Conservation (phyloP, 2,797 vertebrate genomes). For the Notolepis coatsorum region DNA sequence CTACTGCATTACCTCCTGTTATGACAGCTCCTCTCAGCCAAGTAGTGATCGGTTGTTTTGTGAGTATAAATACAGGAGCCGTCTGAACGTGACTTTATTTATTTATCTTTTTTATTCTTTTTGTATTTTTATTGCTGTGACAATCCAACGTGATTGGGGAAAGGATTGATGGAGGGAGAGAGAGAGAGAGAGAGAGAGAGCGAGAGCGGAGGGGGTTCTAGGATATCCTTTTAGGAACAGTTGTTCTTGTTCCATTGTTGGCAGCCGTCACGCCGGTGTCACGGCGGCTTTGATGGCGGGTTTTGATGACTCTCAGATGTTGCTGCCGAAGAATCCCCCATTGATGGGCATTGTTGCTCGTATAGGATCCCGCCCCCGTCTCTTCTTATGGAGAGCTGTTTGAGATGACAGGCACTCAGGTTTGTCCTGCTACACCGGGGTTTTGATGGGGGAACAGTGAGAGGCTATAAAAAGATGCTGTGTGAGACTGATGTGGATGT, state of each 20-base stretch:
- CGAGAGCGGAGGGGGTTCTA: constrained; percentile 12
- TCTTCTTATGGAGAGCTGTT: constrained; percentile 57
- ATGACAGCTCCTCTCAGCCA: constrained; percentile 34
- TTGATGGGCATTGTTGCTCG: constrained; percentile 61
- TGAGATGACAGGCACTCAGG: constrained; percentile 46
- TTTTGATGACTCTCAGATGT: constrained; percentile 69
- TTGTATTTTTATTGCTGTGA: constrained; percentile 48
- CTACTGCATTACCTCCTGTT: constrained; percentile 38
- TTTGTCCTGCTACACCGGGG: constrained; percentile 38
- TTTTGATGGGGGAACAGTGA: constrained; percentile 28
- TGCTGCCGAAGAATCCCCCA: constrained; percentile 67
- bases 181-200: neutral
- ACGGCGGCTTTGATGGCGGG: constrained; percentile 74
- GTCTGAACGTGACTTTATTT: no score
- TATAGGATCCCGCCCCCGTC: constrained; percentile 38
- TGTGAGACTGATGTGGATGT: no score
- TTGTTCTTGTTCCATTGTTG: constrained; percentile 73
- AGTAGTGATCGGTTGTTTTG: constrained; percentile 44
- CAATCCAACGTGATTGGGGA: constrained; percentile 27
- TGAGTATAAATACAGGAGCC: no score
- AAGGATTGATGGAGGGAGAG: neutral
- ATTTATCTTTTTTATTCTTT: no score
- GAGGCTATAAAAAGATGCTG: neutral
- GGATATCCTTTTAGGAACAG: constrained; percentile 58
- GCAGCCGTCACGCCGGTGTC: constrained; percentile 45